A percentile compares a stretch with the other conserved stretches of the same genome.
These are phyloP conservation scores for Pygocentrus nattereri DNA, from an alignment of 2,797 vertebrate species.

Conservation along the genomic window DNA sequence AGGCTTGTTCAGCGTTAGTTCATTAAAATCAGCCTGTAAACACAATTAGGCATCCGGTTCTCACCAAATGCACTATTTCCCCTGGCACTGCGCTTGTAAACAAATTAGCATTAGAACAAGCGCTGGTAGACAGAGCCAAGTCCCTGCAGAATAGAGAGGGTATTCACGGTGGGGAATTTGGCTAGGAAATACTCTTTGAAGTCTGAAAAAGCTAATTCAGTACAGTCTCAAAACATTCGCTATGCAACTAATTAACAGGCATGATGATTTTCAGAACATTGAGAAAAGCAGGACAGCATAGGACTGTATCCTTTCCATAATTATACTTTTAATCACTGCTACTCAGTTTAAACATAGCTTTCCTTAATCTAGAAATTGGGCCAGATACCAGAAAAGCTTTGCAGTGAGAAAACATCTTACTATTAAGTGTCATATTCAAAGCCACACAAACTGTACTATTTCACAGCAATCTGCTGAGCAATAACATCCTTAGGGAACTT, in stretches of 20 bases:
- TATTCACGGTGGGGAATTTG: background rate
- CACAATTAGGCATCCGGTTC: background rate
- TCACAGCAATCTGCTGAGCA: too few species aligned
- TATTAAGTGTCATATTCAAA: too few species aligned
- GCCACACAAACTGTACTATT: too few species aligned
- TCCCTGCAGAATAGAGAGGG: background rate
- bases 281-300: background rate
- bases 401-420: too few species aligned
- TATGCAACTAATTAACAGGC: background rate
- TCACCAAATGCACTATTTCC: background rate
- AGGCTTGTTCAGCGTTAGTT: background rate
- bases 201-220: background rate
- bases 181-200: background rate
- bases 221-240: background rate
- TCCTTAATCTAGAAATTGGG: too few species aligned
- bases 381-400: too few species aligned
- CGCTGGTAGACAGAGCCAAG: background rate
- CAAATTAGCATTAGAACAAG: conserved; percentile 30
- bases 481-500: too few species aligned
- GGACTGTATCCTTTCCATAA: background rate
- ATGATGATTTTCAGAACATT: background rate
- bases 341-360: too few species aligned
- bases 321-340: background rate
- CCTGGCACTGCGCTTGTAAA: conserved; percentile 11
- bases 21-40: conserved; percentile 2